phyloP scores from a whole-genome alignment of 2,888 invertebrate species.

The Diaperis boleti region DNA sequence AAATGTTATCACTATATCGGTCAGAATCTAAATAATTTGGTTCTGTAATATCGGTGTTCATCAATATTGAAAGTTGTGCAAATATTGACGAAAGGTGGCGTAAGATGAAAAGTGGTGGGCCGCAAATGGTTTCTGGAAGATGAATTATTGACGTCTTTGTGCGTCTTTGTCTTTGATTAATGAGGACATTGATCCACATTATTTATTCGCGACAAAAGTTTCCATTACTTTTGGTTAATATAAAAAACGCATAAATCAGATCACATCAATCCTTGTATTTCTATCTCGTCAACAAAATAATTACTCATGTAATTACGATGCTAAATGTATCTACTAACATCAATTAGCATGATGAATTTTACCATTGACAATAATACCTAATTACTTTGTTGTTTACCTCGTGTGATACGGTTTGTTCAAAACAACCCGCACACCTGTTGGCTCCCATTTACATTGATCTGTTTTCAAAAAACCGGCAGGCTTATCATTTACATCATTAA shows the following conservation, averaged over 20 bases:
- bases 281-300: too few relatives aligned
- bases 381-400: slow-evolving; percentile 14
- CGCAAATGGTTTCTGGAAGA: too few relatives aligned
- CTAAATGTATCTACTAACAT: neutral
- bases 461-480: slow-evolving; percentile 13
- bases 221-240: too few relatives aligned
- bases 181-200: too few relatives aligned
- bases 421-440: slow-evolving; percentile 20
- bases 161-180: too few relatives aligned
- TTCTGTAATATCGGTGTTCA: slow-evolving; percentile 25
- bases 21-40: slow-evolving; percentile 17
- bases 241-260: too few relatives aligned
- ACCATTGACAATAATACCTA: neutral
- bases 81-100: slow-evolving; percentile 28
- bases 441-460: slow-evolving; percentile 12
- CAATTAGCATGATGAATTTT: neutral
- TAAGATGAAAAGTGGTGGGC: neutral
- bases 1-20: slow-evolving; percentile 32
- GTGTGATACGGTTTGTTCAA: neutral
- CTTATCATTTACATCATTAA: slow-evolving; percentile 24
- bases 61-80: slow-evolving; percentile 29
- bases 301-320: too few relatives aligned
- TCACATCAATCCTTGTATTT: too few relatives aligned
- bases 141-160: too few relatives aligned
- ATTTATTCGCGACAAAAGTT: too few relatives aligned